Conservation (phyloP, 2,113 vertebrate species). For the Pygoscelis adeliae region DNA sequence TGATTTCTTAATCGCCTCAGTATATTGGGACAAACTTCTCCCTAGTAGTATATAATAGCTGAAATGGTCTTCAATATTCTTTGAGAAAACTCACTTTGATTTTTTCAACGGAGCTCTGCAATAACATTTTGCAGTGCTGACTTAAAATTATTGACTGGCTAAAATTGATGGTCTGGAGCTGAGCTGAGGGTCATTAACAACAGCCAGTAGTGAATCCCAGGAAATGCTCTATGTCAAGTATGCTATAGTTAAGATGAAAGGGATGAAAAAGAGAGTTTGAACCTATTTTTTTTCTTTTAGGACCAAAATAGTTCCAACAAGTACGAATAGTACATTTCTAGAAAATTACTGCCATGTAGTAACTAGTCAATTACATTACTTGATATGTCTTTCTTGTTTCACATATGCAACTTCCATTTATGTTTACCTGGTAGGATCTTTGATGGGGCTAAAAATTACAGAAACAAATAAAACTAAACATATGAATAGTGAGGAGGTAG, state of each 20-base stretch:
- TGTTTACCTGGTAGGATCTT: background rate
- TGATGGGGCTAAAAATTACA: background rate
- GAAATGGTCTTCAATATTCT: background rate
- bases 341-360: background rate
- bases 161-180: background rate
- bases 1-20: background rate
- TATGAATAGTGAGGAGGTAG: background rate
- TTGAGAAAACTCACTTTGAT: background rate
- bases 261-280: background rate
- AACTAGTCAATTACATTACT: background rate
- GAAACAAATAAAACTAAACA: background rate
- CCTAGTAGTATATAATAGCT: background rate
- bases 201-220: background rate
- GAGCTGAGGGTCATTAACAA: background rate
- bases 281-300: background rate
- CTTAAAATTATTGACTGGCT: background rate
- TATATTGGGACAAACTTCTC: background rate
- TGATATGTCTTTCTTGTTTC: background rate
- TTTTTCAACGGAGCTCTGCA: constrained; percentile 3
- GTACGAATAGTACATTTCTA: background rate
- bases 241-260: background rate
- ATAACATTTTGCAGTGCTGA: background rate
- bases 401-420: background rate
- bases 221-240: background rate
- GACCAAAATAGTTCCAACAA: background rate